Base-by-base conservation (phyloP, 2,113 vertebrate genomes). In the Ranitomeya variabilis region DNA sequence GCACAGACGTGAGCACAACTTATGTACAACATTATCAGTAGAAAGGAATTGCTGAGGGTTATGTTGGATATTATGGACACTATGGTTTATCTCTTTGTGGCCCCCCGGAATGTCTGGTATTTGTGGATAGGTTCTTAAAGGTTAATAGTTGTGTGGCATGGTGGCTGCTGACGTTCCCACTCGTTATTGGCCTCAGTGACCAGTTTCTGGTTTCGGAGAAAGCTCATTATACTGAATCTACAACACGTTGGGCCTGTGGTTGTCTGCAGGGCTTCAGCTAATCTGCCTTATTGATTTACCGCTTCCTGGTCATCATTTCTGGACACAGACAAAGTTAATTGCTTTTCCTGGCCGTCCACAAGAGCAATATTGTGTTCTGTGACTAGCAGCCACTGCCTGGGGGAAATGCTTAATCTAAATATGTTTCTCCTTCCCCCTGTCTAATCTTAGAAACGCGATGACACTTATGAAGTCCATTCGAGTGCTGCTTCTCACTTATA, bases 201-300 rank as follows among this genome's bases (percentile, higher is more conserved):
- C 62, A 51, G 60, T 87, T 81, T 87, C 54, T 57, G 78, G 78
- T 16, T 81, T 66, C 51, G 59, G 26, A 45, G 71, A 66, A 87
- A 87, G 78, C 78, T 81, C 54, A 81, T 87, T 87, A 87, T 51
- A 52, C 52, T 60, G 45, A 59, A 81, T 62, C 78, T 73, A 71
- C 64, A 55, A 81, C 51, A 80, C 16, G 6, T 52, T 16, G 45
- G 14, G 62, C 21, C 64, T 18, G 45, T 37, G 37, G 45, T 81
- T 45, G 64, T 87, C 77, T 80, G 76, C 45, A 80, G 86, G 64
- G 62, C 31, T 87, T 80, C n/a, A 45, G 8, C 73, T 86, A 78
- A 79, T 78, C n/a, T 51, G 51, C 16, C n/a, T 86, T 81, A 87
- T 81, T 81, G 78, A 81, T 80, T 80, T 84, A 66, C 66, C 37